Conservation (phyloP, 2,113 vertebrate genomes). For the Tricholaema leucomelas region DNA sequence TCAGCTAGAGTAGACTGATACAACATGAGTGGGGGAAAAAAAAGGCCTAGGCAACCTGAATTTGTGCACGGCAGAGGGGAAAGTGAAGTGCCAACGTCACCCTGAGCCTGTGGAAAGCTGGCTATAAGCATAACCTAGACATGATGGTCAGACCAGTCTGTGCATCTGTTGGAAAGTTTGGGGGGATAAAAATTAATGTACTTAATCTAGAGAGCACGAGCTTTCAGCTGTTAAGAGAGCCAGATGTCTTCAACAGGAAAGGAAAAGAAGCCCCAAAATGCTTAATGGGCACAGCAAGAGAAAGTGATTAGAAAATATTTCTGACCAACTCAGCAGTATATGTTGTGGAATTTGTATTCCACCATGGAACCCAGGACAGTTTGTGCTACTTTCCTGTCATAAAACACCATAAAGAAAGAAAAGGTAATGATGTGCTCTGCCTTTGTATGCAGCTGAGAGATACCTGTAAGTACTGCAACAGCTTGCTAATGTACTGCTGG, state of each 20-base stretch:
- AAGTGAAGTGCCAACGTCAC: not conserved
- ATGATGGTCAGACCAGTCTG: not conserved
- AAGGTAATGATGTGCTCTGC: constrained; percentile 28
- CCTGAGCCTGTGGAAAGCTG: not conserved
- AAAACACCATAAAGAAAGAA: constrained; percentile 41
- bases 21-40: not conserved
- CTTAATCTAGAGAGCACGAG: not conserved
- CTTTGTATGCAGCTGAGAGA: constrained; percentile 33
- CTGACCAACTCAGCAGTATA: not conserved
- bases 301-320: not conserved
- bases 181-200: not conserved
- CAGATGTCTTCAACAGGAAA: not conserved
- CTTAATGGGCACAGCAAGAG: not conserved
- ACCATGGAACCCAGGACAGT: not conserved
- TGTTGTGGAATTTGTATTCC: not conserved
- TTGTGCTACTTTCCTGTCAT: constrained; percentile 2
- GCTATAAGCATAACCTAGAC: not conserved
- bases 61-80: not conserved
- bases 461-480: constrained; percentile 42
- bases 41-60: not conserved
- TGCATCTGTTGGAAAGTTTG: not conserved
- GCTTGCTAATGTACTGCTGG: constrained; percentile 61
- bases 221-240: not conserved
- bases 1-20: not conserved
- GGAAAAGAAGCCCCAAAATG: not conserved